Conservation (phyloP, 2,797 vertebrate species). For the Cossypha niveicapilla region DNA sequence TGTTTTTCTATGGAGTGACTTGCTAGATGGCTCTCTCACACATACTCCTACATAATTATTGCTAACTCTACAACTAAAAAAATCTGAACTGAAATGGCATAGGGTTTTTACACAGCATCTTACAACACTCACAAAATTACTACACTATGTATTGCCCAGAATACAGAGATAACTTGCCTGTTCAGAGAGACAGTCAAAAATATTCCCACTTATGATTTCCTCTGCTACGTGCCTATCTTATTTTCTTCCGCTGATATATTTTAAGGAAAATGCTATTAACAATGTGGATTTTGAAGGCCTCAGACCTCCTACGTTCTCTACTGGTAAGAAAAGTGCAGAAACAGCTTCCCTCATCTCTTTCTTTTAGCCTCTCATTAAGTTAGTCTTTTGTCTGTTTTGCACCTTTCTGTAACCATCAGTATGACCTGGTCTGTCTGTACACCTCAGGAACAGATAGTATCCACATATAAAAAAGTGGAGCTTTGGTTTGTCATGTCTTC, state of each 20-base stretch:
- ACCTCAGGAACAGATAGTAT: not conserved
- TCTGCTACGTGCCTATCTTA: not conserved
- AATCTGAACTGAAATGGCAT: not conserved
- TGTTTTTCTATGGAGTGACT: not conserved
- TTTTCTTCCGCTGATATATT: not conserved
- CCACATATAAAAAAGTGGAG: not conserved
- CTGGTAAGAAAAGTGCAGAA: not conserved
- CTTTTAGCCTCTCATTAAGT: not conserved
- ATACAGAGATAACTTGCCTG: not conserved
- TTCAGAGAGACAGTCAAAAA: not conserved
- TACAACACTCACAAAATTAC: fast-evolving
- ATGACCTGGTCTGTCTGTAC: not conserved
- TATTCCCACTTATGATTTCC: not conserved
- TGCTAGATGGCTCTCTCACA: not conserved
- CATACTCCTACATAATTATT: not conserved
- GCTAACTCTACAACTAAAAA: not conserved
- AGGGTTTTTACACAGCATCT: not conserved
- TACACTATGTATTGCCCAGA: not conserved
- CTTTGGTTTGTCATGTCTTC: not conserved
- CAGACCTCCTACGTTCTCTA: not conserved
- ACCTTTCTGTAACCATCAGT: not conserved
- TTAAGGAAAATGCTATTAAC: not conserved
- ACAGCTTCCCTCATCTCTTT: not conserved
- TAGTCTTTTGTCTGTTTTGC: not conserved
- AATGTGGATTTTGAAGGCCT: not conserved